phyloP scores from a whole-genome alignment of 2,113 vertebrate species.

The Himantopus leucocephalus region DNA sequence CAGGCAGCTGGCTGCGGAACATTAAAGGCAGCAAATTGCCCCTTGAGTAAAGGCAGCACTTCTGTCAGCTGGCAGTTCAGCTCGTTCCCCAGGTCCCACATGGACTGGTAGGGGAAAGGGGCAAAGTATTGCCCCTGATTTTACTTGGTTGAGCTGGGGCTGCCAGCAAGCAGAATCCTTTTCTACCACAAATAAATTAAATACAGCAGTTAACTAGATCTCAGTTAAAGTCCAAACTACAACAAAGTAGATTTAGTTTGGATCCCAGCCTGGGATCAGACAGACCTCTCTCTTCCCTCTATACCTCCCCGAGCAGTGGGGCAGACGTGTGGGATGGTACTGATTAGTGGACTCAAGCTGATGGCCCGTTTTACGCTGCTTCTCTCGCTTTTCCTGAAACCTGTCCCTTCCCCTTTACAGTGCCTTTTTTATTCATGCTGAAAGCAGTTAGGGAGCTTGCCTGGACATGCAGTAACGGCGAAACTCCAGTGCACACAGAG shows the following conservation, averaged over 20 bases:
- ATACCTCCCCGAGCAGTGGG: background rate
- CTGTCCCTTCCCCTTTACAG: constrained; percentile 12
- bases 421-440: background rate
- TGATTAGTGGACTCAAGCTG: background rate
- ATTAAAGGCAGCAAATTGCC: background rate
- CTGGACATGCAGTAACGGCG: constrained; percentile 37
- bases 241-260: background rate
- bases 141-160: background rate
- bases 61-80: background rate
- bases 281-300: background rate
- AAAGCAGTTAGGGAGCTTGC: constrained; percentile 29
- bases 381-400: background rate
- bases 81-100: background rate
- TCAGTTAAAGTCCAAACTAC: background rate
- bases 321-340: background rate
- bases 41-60: background rate
- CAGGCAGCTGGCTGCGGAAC: background rate
- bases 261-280: background rate
- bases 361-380: background rate
- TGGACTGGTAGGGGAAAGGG: background rate
- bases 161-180: background rate
- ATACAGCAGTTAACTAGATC: background rate
- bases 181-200: background rate
- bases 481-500: constrained; percentile 5
- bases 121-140: background rate